Conservation (phyloP, 2,888 invertebrate genomes). For the Phlogophora meticulosa region DNA sequence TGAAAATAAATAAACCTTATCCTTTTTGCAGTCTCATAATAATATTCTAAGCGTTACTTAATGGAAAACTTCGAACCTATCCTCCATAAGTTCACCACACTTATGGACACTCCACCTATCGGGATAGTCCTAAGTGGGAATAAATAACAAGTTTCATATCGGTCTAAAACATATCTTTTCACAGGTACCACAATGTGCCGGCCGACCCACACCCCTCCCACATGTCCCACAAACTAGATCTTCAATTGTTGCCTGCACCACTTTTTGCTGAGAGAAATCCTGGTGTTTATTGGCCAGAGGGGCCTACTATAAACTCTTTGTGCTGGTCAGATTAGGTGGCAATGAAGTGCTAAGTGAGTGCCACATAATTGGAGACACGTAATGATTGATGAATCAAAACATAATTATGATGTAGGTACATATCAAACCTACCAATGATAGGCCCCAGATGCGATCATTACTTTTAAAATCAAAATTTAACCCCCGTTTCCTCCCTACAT, state of each 20-base stretch:
- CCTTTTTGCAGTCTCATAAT: too few species aligned
- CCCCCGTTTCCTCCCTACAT: too few species aligned
- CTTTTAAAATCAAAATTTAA: too few species aligned
- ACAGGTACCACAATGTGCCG: slow-evolving; percentile 46
- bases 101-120: neutral
- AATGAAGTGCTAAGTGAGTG: slow-evolving; percentile 27
- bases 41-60: too few species aligned
- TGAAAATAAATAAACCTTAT: too few species aligned
- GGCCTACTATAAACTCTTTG: slow-evolving; percentile 29
- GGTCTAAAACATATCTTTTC: slow-evolving; percentile 46
- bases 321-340: slow-evolving; percentile 17
- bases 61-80: neutral
- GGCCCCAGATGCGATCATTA: too few species aligned
- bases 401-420: neutral
- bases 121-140: slow-evolving; percentile 25
- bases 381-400: slow-evolving; percentile 6
- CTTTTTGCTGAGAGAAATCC: slow-evolving; percentile 54
- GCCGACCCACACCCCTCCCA: slow-evolving; percentile 82
- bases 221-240: slow-evolving; percentile 84
- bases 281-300: slow-evolving; percentile 46
- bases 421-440: too few species aligned
- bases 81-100: neutral
- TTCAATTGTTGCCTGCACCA: slow-evolving; percentile 74
- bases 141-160: slow-evolving; percentile 51
- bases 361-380: neutral